phyloP scores from a whole-genome alignment of 2,888 invertebrate genomes.

The Aspidiotus destructor region DNA sequence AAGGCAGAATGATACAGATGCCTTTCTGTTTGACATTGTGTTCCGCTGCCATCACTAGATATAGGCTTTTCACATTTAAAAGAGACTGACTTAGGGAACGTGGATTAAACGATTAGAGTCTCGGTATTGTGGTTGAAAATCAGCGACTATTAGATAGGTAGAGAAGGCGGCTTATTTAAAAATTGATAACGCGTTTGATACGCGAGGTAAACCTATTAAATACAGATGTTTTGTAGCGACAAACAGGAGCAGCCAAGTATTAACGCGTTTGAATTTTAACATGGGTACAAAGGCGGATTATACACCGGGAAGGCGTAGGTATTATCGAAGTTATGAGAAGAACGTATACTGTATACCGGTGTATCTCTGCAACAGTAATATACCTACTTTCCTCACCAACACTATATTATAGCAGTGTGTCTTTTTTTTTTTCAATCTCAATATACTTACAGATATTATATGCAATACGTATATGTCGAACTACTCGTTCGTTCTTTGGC shows the following conservation, averaged over 20 bases:
- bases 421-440: too few relatives aligned
- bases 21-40: too few relatives aligned
- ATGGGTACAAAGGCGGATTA: neutral
- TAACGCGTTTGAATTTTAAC: neutral
- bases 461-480: constrained; percentile 14
- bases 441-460: constrained; percentile 1
- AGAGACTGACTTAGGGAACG: too few relatives aligned
- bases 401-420: too few relatives aligned
- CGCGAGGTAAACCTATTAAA: constrained; percentile 24
- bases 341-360: neutral
- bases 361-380: neutral
- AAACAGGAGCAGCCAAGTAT: constrained; percentile 20
- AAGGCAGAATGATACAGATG: too few relatives aligned
- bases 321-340: neutral
- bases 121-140: too few relatives aligned
- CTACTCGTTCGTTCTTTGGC: constrained; percentile 16
- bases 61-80: too few relatives aligned
- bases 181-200: constrained; percentile 12
- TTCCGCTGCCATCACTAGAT: too few relatives aligned
- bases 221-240: constrained; percentile 22
- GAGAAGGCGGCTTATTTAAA: neutral
- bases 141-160: too few relatives aligned
- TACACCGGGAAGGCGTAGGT: neutral
- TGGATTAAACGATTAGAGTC: too few relatives aligned
- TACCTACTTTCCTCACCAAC: too few relatives aligned